Percentiles rank a stretch among this genome's conserved stretches.
phyloP scores from a whole-genome alignment of 2,113 vertebrate species.

The Anseranas semipalmata region DNA sequence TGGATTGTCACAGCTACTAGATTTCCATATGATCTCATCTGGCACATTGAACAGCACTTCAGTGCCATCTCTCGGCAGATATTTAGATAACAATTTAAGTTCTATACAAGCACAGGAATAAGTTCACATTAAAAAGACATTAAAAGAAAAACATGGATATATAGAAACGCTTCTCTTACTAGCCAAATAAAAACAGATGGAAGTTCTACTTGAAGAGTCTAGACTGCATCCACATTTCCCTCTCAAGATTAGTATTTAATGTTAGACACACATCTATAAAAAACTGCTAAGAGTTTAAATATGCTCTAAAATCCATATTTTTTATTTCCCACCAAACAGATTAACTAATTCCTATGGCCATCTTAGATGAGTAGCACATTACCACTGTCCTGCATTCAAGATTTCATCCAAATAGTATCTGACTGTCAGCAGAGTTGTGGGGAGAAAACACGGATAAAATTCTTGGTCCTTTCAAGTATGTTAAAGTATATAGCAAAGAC shows the following conservation, averaged over 20 bases:
- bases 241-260: neutral
- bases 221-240: neutral
- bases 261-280: neutral
- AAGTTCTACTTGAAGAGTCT: neutral
- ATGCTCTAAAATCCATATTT: neutral
- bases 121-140: neutral
- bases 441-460: neutral
- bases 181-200: neutral
- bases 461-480: neutral
- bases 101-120: neutral
- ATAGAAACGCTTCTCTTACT: fast-evolving
- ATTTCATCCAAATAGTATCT: neutral
- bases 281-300: neutral
- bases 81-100: neutral
- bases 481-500: neutral
- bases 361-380: neutral
- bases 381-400: neutral
- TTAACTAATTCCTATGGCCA: neutral
- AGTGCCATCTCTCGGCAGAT: conserved; percentile 73
- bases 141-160: fast-evolving
- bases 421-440: neutral
- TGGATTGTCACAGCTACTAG: neutral
- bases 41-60: neutral
- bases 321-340: neutral
- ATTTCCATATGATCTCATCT: neutral